A percentile compares a stretch with the other conserved stretches of the same genome.
Conservation (phyloP, 2,113 vertebrate species). For the Saguinus midas region DNA sequence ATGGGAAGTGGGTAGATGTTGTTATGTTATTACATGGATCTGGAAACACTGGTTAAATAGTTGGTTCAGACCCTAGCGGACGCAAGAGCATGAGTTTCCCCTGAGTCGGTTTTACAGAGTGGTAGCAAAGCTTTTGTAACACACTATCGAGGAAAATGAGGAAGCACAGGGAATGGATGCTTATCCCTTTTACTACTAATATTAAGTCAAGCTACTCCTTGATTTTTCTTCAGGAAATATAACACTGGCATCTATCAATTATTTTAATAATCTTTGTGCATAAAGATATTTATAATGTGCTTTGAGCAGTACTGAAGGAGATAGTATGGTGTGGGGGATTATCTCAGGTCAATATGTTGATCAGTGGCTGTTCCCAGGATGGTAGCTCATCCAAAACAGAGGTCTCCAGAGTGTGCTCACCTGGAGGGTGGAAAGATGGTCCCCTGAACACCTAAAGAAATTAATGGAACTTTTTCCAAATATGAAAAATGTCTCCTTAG, state of each 20-base stretch:
- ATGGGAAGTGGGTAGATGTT: neutral
- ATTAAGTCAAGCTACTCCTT: neutral
- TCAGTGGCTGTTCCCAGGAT: neutral
- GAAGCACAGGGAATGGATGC: neutral
- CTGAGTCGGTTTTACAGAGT: neutral
- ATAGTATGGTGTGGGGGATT: neutral
- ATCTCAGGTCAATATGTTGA: neutral
- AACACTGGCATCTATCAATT: neutral
- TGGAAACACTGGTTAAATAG: neutral
- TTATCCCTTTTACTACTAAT: neutral
- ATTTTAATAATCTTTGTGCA: neutral
- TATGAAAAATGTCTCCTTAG: neutral
- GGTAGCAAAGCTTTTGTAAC: neutral
- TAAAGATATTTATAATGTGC: neutral
- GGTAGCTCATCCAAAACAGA: neutral
- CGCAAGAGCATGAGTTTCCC: neutral
- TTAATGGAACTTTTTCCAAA: neutral
- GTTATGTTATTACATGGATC: neutral
- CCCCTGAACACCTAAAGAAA: neutral
- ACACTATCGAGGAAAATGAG: neutral
- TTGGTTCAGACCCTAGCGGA: neutral
- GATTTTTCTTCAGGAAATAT: neutral
- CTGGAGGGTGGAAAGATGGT: neutral
- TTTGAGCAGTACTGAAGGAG: neutral
- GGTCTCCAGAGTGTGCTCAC: neutral